Percentiles rank a stretch among this genome's conserved stretches.
These are phyloP conservation scores for Sebastolobus alascanus DNA, from an alignment of 2,797 vertebrate species.

Conservation along the genomic window DNA sequence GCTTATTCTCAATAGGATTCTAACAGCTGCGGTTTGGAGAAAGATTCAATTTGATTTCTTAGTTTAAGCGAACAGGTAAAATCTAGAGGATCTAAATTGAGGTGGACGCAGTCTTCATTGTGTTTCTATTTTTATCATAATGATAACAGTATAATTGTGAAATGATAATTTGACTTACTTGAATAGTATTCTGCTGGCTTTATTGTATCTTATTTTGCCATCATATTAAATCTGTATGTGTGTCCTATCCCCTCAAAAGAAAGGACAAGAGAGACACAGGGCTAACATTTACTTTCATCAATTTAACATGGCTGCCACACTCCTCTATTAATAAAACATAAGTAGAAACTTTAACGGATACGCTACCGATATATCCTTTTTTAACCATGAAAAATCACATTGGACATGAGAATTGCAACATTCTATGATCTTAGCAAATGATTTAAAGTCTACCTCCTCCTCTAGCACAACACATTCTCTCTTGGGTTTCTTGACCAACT, in stretches of 20 bases:
- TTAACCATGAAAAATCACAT: background rate
- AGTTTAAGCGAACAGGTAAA: slow-evolving; percentile 2
- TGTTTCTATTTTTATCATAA: slow-evolving; percentile 1
- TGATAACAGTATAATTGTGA: background rate
- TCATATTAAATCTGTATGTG: background rate
- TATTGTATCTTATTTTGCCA: background rate
- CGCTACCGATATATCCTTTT: background rate
- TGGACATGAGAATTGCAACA: background rate
- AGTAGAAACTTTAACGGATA: background rate
- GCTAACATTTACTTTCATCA: background rate
- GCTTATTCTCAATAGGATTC: slow-evolving; percentile 6
- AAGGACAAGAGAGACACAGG: background rate
- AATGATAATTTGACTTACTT: background rate
- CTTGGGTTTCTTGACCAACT: background rate
- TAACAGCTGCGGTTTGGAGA: slow-evolving; percentile 2
- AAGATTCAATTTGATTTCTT: slow-evolving; percentile 6
- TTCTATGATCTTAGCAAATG: background rate
- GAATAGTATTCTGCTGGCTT: background rate
- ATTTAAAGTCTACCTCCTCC: background rate
- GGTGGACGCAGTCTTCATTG: background rate
- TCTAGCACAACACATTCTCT: slow-evolving; percentile 2
- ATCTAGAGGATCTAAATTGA: background rate
- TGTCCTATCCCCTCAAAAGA: background rate
- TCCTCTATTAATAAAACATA: background rate
- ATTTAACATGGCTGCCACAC: background rate